Evolutionary conservation across 2,797 vertebrate species (phyloP), one percentile per base, ranked within the genome.

Genomic region (Steatocranus sp.): DNA sequence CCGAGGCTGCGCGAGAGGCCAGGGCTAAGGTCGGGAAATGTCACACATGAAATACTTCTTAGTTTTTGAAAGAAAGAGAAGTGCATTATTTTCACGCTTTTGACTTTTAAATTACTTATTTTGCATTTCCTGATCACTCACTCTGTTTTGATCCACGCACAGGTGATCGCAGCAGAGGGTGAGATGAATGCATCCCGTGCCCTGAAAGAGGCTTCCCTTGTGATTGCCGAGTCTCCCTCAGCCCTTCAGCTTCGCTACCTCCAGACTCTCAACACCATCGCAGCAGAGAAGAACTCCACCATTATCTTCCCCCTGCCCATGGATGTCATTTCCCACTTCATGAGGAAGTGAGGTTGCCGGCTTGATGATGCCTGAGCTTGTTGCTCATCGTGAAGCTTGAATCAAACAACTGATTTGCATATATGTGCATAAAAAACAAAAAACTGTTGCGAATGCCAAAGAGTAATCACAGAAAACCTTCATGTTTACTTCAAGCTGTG

Each of bases 241-340:
- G 96, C 86, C 11, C 94, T 97, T 78, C 96, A 97, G 94, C 96
- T 97, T 25, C 95, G 96, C 61, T 97, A 97, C 92, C 94, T 97
- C 87, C 96, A 97, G 92, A 97, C 96, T 11, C 96, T 97, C 78
- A 96, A 25, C 92, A 96, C 95, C 89, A 96, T 97, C 3, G 96
- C 96, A 3, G 91, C 94, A 1, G 96, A 97, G 93, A 97, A 96
- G 92, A 97, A 97, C 95, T 97, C 96, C 88, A 97, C 96, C 86
- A 97, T 97, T 86, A 93, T 97, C 88, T 97, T 97, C 93, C 96
- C 96, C 12, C 89, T 97, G 85, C 96, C 96, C 79, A 95, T 97
- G 50, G 96, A 97, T 4, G 0, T 97, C 4, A 27, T 97, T 0
- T 38, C 76, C 66, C 94, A 94, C 83, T 96, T 97, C 68, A 90